These are phyloP conservation scores for human DNA, from an alignment of 2,113 vertebrate genomes.

Conservation along the genomic window DNA sequence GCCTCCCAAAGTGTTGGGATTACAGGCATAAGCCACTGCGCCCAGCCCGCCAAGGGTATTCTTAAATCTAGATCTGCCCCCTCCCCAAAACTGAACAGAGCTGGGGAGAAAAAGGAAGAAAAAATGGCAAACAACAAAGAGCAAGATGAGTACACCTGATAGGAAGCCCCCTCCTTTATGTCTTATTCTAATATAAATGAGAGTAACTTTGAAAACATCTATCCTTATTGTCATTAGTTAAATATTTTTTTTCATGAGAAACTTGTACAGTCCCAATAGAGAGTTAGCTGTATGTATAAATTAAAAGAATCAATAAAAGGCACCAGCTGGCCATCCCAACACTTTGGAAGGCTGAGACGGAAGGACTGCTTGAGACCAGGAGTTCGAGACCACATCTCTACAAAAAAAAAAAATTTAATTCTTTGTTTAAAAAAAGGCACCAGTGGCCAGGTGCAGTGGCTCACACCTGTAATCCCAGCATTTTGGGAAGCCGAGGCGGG, in stretches of 20 bases:
- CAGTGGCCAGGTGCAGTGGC: no score
- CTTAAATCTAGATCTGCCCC: neutral
- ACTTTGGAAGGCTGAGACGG: no score
- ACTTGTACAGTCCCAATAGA: conserved; percentile 27
- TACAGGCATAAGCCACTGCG: no score
- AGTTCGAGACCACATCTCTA: no score
- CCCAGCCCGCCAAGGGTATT: neutral
- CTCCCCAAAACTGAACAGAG: neutral
- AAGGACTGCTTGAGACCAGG: no score
- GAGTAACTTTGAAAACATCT: neutral
- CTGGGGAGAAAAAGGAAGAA: neutral
- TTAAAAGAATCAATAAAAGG: conserved; percentile 7
- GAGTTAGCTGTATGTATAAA: neutral
- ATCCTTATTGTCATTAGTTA: neutral
- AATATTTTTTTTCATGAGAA: conserved; percentile 64
- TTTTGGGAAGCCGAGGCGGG: no score
- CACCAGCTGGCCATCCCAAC: neutral
- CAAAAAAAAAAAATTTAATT: no score
- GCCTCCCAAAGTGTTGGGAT: no score
- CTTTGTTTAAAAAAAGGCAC: no score
- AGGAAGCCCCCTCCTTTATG: neutral
- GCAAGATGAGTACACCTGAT: neutral
- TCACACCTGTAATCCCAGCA: no score
- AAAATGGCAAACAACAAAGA: conserved; percentile 47
- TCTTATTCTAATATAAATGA: conserved; percentile 65